These are phyloP conservation scores for Diacarnus erythraeanus DNA, from an alignment of 37 sponge, comb jelly and placozoan species.

Conservation along the genomic window DNA sequence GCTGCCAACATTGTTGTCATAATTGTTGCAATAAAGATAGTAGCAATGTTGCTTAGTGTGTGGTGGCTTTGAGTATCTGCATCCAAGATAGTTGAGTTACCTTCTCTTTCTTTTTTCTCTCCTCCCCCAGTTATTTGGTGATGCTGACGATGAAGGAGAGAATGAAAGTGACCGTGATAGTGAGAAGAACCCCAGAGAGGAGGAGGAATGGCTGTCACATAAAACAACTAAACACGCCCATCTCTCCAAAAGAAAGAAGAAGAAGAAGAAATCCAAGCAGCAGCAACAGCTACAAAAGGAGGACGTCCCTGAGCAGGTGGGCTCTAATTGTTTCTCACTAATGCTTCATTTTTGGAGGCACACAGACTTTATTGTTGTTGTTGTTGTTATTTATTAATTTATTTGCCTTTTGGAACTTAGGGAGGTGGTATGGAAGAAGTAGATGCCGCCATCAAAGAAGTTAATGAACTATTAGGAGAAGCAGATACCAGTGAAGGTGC, in stretches of 20 bases:
- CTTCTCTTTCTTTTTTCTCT: background rate
- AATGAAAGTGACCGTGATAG: slow-evolving; percentile 20
- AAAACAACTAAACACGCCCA: background rate
- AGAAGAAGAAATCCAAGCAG: slow-evolving; percentile 48
- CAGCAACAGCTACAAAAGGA: background rate
- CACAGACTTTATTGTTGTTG: no score
- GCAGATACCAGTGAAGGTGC: background rate
- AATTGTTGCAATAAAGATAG: no score
- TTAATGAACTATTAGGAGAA: slow-evolving; percentile 62
- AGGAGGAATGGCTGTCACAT: background rate
- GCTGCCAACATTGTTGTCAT: no score
- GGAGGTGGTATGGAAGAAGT: slow-evolving; percentile 54
- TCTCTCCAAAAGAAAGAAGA: slow-evolving; percentile 24
- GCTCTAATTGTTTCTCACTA: background rate
- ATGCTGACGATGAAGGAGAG: slow-evolving; percentile 26
- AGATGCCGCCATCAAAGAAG: slow-evolving; percentile 63
- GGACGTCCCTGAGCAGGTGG: background rate
- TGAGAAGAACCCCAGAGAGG: background rate
- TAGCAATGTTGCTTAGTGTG: no score
- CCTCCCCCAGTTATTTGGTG: slow-evolving; percentile 10
- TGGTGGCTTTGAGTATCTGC: no score
- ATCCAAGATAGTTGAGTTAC: no score
- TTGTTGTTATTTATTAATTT: no score
- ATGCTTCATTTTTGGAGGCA: no score
- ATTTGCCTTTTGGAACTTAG: no score